phyloP scores from a whole-genome alignment of 2,797 vertebrate species.

The Sebastes umbrosus region DNA sequence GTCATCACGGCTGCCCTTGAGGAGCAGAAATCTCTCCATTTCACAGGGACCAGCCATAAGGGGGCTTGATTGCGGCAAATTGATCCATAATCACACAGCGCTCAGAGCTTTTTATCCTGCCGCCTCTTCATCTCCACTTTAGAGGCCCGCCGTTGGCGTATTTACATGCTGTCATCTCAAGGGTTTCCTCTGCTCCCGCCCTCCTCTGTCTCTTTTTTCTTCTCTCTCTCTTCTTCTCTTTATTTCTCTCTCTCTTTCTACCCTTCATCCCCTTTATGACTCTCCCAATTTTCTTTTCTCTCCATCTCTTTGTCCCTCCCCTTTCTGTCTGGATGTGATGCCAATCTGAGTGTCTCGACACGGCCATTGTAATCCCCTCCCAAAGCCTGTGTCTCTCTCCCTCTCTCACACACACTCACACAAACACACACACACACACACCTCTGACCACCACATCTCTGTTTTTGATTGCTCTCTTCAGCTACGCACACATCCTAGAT shows the following conservation, averaged over 20 bases:
- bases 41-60: constrained; percentile 76
- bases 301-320: constrained; percentile 31
- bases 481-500: constrained; percentile 39
- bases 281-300: constrained; percentile 44
- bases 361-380: constrained; percentile 67
- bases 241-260: constrained; percentile 23
- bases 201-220: constrained; percentile 19
- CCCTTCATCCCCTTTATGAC: constrained; percentile 41
- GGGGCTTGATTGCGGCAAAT: constrained; percentile 86
- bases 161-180: constrained; percentile 83
- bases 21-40: constrained; percentile 78
- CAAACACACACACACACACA: constrained; percentile 8
- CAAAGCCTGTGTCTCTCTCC: constrained; percentile 4
- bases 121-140: constrained; percentile 79
- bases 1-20: constrained; percentile 76
- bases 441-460: constrained; percentile 46
- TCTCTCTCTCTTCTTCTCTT: background rate
- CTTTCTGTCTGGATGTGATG: constrained; percentile 54
- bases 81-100: constrained; percentile 84
- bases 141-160: constrained; percentile 74
- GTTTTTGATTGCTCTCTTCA: constrained; percentile 70
- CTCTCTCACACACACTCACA: background rate
- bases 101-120: constrained; percentile 80
- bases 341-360: constrained; percentile 65
- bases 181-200: constrained; percentile 67